Conservation (phyloP, 1,140 invertebrate species). For the fruit fly (Drosophila melanogaster) region DNA sequence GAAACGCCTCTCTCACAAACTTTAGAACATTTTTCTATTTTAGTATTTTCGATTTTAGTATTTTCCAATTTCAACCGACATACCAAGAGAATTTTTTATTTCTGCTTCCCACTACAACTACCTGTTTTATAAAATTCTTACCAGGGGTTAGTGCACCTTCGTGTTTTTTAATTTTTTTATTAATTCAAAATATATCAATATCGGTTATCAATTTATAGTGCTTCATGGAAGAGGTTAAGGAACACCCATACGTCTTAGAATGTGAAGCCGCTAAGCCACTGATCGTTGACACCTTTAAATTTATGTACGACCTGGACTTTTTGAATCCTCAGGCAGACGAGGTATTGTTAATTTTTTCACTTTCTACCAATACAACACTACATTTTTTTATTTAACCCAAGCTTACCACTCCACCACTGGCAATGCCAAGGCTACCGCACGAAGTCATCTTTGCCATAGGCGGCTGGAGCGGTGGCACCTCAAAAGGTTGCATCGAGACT, state of each 20-base stretch:
- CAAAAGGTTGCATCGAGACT: conserved; percentile 91
- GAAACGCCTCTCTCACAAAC: too few species aligned
- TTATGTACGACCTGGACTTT: conserved; percentile 87
- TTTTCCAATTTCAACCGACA: too few species aligned
- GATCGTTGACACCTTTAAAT: conserved; percentile 87
- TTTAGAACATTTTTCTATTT: too few species aligned
- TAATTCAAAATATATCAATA: too few species aligned
- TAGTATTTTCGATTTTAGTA: too few species aligned
- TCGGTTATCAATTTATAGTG: conserved; percentile 74
- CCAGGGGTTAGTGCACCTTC: too few species aligned
- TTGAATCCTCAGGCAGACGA: conserved; percentile 85
- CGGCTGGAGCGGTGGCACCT: conserved; percentile 92
- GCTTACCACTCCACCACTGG: conserved; percentile 87
- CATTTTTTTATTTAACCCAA: conserved; percentile 62
- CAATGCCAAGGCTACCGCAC: conserved; percentile 88
- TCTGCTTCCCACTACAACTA: too few species aligned
- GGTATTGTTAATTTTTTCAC: conserved; percentile 54
- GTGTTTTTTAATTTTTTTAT: too few species aligned
- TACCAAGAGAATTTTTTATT: too few species aligned
- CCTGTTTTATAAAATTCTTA: too few species aligned
- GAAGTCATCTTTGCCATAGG: conserved; percentile 91
- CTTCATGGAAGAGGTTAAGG: conserved; percentile 87
- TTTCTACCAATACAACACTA: conserved; percentile 11
- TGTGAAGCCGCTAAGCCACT: conserved; percentile 88
- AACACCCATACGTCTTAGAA: conserved; percentile 87